A percentile compares a stretch with the other conserved stretches of the same genome.
Evolutionary conservation across 2,797 vertebrate species (phyloP).

Genomic region (Diplodus sargus): DNA sequence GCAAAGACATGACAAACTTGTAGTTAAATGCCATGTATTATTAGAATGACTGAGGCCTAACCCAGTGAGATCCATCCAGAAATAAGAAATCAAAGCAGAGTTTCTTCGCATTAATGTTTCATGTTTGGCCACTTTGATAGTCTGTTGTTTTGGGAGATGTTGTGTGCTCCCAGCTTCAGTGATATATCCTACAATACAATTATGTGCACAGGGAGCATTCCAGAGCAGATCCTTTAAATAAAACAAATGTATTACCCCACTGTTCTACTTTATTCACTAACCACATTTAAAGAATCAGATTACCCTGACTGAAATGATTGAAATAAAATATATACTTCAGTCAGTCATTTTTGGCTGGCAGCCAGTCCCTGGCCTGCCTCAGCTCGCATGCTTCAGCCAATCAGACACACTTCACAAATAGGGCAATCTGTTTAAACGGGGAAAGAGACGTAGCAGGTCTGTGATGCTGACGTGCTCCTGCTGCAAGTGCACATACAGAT

Average conservation of each 20-base stretch:
- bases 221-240: conserved; percentile 45
- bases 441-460: conserved; percentile 12
- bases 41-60: conserved; percentile 12
- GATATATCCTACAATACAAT: conserved; percentile 31
- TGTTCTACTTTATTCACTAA: conserved; percentile 40
- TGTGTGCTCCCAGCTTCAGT: neutral
- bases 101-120: conserved; percentile 34
- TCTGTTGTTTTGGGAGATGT: conserved; percentile 23
- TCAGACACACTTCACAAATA: conserved; percentile 64
- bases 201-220: conserved; percentile 29
- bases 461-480: conserved; percentile 11
- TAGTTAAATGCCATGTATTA: conserved; percentile 28
- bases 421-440: conserved; percentile 43
- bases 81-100: conserved; percentile 28
- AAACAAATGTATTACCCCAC: conserved; percentile 38
- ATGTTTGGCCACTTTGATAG: conserved; percentile 44
- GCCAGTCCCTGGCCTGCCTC: conserved; percentile 39
- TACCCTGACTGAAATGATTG: conserved; percentile 52
- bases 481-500: conserved; percentile 8
- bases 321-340: conserved; percentile 47
- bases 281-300: conserved; percentile 57
- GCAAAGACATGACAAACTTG: neutral
- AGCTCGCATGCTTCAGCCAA: conserved; percentile 41
- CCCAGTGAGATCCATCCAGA: conserved; percentile 21
- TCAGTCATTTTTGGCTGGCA: conserved; percentile 27